These are phyloP conservation scores for Rhyacophila evoluta DNA, from an alignment of 2,888 invertebrate species.

Conservation along the genomic window DNA sequence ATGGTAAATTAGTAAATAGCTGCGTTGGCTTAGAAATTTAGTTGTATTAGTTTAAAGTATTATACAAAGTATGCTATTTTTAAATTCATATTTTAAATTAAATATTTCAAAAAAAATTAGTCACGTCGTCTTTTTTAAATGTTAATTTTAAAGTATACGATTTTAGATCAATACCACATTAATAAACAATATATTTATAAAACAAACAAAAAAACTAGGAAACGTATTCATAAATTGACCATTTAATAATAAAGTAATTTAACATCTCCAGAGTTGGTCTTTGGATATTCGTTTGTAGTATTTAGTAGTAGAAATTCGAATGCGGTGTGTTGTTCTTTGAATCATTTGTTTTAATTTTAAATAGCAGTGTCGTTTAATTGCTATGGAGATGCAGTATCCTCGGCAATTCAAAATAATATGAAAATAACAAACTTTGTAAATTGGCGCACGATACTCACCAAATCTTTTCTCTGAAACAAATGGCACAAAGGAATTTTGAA, in stretches of 20 bases:
- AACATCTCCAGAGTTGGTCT: background rate
- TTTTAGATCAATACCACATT: no score
- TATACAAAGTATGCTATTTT: no score
- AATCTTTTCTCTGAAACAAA: constrained; percentile 21
- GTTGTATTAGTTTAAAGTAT: no score
- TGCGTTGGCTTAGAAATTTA: no score
- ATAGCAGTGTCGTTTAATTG: background rate
- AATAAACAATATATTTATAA: no score
- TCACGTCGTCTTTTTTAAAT: no score
- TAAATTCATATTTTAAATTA: no score
- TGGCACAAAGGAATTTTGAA: constrained; percentile 17
- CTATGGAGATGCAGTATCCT: constrained; percentile 48
- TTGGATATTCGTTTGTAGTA: constrained; percentile 2
- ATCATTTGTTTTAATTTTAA: background rate
- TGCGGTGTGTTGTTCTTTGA: constrained; percentile 15
- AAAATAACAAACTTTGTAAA: constrained; percentile 18
- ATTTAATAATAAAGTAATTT: constrained; percentile 1
- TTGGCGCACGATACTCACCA: constrained; percentile 19
- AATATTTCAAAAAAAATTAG: no score
- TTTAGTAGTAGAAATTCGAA: constrained; percentile 10
- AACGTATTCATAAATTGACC: constrained; percentile 15
- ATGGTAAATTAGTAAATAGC: background rate
- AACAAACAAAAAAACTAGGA: background rate
- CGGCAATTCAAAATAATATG: constrained; percentile 25
- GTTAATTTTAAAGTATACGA: no score